A percentile compares a stretch with the other conserved stretches of the same genome.
Conservation (phyloP, 2,888 invertebrate species). For the Epinotia demarniana region DNA sequence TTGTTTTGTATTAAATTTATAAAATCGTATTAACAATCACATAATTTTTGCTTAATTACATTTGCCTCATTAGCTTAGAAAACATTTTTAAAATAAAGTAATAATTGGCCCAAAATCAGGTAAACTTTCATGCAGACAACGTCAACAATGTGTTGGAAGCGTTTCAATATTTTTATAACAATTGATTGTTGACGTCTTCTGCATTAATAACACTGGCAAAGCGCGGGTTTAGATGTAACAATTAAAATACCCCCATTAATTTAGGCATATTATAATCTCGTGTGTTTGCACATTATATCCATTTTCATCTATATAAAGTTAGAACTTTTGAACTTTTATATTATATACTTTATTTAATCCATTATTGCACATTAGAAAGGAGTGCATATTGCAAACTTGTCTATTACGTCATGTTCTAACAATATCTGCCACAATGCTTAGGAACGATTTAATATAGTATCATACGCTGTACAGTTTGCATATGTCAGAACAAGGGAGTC, state of each 20-base stretch:
- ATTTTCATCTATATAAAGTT: too few species aligned
- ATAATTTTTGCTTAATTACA: background rate
- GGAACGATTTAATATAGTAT: background rate
- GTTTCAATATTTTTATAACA: background rate
- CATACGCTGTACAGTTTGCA: background rate
- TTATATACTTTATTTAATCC: too few species aligned
- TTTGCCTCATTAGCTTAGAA: slow-evolving; percentile 3
- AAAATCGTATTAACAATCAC: slow-evolving; percentile 32
- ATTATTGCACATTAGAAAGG: background rate
- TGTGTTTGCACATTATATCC: background rate
- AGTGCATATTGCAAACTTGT: background rate
- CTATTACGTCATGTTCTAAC: slow-evolving; percentile 1
- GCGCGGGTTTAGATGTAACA: background rate
- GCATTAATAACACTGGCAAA: background rate
- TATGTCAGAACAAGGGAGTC: too few species aligned
- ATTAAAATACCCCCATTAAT: background rate
- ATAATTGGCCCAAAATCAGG: slow-evolving; percentile 32
- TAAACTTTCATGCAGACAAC: background rate
- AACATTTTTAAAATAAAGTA: background rate
- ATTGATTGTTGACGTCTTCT: background rate
- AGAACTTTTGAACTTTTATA: too few species aligned
- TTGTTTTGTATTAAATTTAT: slow-evolving; percentile 34
- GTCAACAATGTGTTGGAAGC: background rate
- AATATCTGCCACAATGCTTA: background rate
- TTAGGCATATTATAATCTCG: background rate